phyloP scores from a whole-genome alignment of 2,888 invertebrate genomes.

The Caenorhabditis sulstoni region DNA sequence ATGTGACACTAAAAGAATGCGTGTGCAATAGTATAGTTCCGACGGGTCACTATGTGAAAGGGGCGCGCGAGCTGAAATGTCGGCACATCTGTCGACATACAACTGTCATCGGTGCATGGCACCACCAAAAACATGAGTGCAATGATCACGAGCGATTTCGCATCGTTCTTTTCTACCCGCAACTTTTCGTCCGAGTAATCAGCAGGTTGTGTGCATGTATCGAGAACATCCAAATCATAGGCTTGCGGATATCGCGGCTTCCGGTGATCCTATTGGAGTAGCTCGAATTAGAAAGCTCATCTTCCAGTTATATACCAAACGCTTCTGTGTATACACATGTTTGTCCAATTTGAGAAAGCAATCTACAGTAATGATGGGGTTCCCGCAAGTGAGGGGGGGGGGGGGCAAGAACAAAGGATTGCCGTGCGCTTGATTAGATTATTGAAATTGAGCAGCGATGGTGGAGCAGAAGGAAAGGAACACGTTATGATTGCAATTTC shows the following conservation, averaged over 20 bases:
- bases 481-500: constrained; percentile 53
- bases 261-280: neutral
- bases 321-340: constrained; percentile 12
- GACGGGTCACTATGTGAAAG: too few relatives aligned
- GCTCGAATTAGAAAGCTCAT: constrained; percentile 13
- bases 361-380: constrained; percentile 61
- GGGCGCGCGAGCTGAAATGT: too few relatives aligned
- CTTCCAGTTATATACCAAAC: constrained; percentile 22
- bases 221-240: neutral
- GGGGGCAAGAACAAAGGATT: constrained; percentile 56
- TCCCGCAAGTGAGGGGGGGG: constrained; percentile 31
- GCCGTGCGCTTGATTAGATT: constrained; percentile 55
- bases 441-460: constrained; percentile 56
- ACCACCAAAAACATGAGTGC: too few relatives aligned
- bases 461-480: constrained; percentile 15
- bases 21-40: neutral
- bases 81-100: too few relatives aligned
- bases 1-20: too few relatives aligned
- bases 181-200: too few relatives aligned
- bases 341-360: constrained; percentile 29
- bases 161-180: too few relatives aligned
- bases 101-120: too few relatives aligned
- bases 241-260: neutral
- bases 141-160: too few relatives aligned
- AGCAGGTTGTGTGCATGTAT: neutral